Conservation (phyloP, 35 echinoderm and acorn worm species). For the Ptychodera flava region DNA sequence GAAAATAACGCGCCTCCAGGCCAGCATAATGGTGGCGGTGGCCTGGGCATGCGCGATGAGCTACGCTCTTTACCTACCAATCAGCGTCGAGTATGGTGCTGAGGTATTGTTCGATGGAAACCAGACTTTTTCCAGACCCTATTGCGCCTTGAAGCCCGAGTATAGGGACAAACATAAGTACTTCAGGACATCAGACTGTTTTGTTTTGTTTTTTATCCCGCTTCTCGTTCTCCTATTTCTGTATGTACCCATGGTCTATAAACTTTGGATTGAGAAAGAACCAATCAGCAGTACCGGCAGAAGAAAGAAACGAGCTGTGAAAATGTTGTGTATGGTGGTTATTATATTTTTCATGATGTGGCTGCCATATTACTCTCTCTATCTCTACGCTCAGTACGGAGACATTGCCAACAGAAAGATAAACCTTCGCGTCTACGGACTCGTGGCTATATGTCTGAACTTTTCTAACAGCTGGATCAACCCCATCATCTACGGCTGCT, state of each 20-base stretch:
- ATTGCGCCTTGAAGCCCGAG: background rate
- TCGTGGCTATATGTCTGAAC: background rate
- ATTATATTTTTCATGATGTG: background rate
- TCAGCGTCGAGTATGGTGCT: background rate
- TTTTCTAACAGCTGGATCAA: background rate
- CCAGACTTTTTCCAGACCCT: background rate
- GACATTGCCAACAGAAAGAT: background rate
- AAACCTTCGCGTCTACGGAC: background rate
- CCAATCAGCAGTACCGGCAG: background rate
- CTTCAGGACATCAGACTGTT: background rate
- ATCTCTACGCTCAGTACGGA: background rate
- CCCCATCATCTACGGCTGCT: background rate
- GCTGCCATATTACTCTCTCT: background rate
- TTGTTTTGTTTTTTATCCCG: background rate
- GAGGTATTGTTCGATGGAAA: background rate
- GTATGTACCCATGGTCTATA: background rate
- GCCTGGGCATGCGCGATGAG: background rate
- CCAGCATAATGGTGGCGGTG: background rate
- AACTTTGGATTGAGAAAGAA: background rate
- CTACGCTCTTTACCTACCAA: background rate
- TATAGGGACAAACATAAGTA: background rate
- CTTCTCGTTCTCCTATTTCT: background rate
- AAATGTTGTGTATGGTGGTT: background rate
- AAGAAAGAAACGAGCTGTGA: background rate
- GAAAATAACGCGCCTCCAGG: background rate